Evolutionary conservation across 2,113 vertebrate species (phyloP), one percentile per base, ranked within the genome.

Genomic region (Kryptolebias marmoratus): DNA sequence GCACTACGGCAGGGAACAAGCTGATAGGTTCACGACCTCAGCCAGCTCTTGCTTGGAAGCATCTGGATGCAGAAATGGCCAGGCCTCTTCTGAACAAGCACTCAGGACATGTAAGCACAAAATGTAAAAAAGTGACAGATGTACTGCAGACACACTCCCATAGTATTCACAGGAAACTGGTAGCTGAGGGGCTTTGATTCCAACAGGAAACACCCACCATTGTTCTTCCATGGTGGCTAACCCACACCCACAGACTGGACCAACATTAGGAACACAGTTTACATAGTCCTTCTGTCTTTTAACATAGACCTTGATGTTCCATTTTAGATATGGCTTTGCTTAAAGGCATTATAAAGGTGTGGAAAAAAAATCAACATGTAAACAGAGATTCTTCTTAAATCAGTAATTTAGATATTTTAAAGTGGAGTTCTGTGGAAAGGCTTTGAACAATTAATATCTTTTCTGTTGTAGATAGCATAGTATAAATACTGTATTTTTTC

Each of bases 141-240:
- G 30, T 9, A 39, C 59, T 44, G 13, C 69, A 73, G 12, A 66
- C 48, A 65, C 56, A 57, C 66, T 55, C 69, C 16, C 68, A 69
- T 66, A n/a, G 80, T 71, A 86, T 81, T 87, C 85, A 90, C 73
- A 84, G 89, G 89, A 90, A 91, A 68, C 77, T 83, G 78, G 69
- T 71, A 49, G 75, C 61, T 73, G 60, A 78, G 78, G 58, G 57
- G 82, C 85, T 88, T 88, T 82, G 73, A 86, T 81, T 91, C 76
- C 61, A 76, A 80, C 81, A 90, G 91, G 90, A 93, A 92, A 93
- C 89, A 44, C 80, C 86, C 85, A 90, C 82, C 60, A 92, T 93
- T 94, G 93, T 94, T 92, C 75, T 66, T 63, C 47, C 11, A 71
- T 65, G 42, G 74, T 47, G 71, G 79, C 73, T 9, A 70, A 71